These are phyloP conservation scores for Sternotherus odoratus DNA, from an alignment of 2,797 vertebrate species.

Conservation along the genomic window DNA sequence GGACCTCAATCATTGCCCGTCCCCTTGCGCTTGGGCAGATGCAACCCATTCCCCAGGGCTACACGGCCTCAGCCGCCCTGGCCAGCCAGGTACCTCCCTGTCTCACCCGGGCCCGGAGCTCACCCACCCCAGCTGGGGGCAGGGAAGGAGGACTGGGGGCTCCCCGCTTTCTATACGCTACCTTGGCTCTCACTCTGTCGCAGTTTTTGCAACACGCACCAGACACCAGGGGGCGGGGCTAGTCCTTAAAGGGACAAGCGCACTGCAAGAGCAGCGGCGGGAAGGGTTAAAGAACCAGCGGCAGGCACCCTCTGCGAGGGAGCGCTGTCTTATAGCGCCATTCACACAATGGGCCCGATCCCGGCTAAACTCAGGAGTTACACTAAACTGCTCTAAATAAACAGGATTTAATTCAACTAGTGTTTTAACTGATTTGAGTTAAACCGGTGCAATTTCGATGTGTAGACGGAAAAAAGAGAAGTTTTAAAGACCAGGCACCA, in stretches of 20 bases:
- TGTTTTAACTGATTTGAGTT: background rate
- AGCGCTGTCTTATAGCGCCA: too few species aligned
- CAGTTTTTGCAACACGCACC: background rate
- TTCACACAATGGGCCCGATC: too few species aligned
- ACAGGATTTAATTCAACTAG: too few species aligned
- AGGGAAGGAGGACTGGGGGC: accelerated
- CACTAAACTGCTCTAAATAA: too few species aligned
- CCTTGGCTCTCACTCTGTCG: background rate
- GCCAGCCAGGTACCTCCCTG: background rate
- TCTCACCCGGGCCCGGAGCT: background rate
- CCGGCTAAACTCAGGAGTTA: too few species aligned
- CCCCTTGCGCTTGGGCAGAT: background rate
- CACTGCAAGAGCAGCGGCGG: accelerated
- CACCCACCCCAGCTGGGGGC: background rate
- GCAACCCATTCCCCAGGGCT: background rate
- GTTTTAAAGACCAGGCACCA: background rate
- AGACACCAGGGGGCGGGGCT: background rate
- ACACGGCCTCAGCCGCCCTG: too few species aligned
- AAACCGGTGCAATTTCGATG: background rate
- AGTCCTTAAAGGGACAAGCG: slow-evolving; percentile 18
- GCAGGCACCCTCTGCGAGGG: too few species aligned
- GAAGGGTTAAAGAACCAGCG: too few species aligned
- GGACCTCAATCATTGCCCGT: too few species aligned
- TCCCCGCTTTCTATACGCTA: background rate
- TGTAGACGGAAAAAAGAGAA: background rate